phyloP scores from a whole-genome alignment of 2,797 vertebrate species.

The Lates japonicus region DNA sequence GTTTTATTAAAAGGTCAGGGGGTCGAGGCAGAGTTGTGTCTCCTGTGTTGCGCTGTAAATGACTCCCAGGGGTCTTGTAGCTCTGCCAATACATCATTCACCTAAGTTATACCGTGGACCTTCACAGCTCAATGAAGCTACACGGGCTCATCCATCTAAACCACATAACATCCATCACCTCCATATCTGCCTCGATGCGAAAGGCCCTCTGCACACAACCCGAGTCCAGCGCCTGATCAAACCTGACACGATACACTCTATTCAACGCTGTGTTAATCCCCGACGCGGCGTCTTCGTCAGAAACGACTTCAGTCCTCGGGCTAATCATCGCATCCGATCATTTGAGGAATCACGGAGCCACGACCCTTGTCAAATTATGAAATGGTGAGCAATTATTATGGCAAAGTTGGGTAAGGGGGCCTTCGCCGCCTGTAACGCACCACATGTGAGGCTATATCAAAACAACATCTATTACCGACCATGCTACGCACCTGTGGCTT shows the following conservation, averaged over 20 bases:
- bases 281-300: not conserved
- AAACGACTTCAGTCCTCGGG: slow-evolving; percentile 18
- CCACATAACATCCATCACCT: slow-evolving; percentile 60
- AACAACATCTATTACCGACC: slow-evolving; percentile 4
- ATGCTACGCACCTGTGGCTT: not conserved
- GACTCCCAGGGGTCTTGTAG: not conserved
- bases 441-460: slow-evolving; percentile 19
- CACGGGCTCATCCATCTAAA: slow-evolving; percentile 42
- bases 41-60: slow-evolving; percentile 26
- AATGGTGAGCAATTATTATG: slow-evolving; percentile 25
- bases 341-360: slow-evolving; percentile 22
- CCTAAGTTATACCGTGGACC: slow-evolving; percentile 20
- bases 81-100: slow-evolving; percentile 28
- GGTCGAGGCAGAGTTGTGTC: slow-evolving; percentile 28
- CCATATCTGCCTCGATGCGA: not conserved
- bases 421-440: slow-evolving; percentile 20
- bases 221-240: slow-evolving; percentile 18
- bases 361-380: slow-evolving; percentile 20
- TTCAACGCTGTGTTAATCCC: slow-evolving; percentile 12
- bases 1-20: slow-evolving; percentile 49
- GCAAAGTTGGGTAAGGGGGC: slow-evolving; percentile 24
- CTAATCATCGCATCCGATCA: slow-evolving; percentile 52
- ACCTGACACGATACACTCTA: slow-evolving; percentile 19
- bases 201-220: not conserved
- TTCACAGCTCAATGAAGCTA: slow-evolving; percentile 59